These are phyloP conservation scores for Cosmia trapezina DNA, from an alignment of 2,888 invertebrate species.

Conservation along the genomic window DNA sequence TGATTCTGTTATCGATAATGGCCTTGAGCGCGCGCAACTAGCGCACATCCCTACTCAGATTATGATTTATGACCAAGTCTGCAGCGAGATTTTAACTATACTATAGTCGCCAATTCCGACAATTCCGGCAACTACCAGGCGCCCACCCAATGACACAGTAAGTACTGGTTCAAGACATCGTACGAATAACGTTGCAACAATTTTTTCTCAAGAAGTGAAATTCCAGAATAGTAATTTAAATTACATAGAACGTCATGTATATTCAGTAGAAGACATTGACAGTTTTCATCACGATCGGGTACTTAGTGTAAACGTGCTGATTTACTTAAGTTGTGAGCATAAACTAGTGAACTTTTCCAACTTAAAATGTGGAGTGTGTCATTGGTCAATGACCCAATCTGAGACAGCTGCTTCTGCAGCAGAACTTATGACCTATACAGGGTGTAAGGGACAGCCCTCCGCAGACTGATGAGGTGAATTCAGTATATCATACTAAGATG, in stretches of 20 bases:
- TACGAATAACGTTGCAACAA: slow-evolving; percentile 20
- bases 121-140: neutral
- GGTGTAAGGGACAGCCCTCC: no score
- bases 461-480: no score
- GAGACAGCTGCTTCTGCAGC: neutral
- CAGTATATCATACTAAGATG: no score
- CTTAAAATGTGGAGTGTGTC: neutral
- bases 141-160: slow-evolving; percentile 28
- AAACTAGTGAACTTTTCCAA: neutral
- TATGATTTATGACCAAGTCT: no score
- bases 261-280: slow-evolving; percentile 43
- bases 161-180: neutral
- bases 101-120: no score
- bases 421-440: no score
- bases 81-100: no score
- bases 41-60: no score
- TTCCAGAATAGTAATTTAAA: slow-evolving; percentile 47
- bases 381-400: neutral
- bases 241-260: slow-evolving; percentile 41
- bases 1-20: no score
- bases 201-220: slow-evolving; percentile 57
- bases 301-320: slow-evolving; percentile 29
- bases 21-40: no score
- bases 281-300: slow-evolving; percentile 48
- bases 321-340: slow-evolving; percentile 17